A percentile compares a stretch with the other conserved stretches of the same genome.
Evolutionary conservation across 2,797 vertebrate species (phyloP).

Genomic region (Otolemur crassicaudatus): DNA sequence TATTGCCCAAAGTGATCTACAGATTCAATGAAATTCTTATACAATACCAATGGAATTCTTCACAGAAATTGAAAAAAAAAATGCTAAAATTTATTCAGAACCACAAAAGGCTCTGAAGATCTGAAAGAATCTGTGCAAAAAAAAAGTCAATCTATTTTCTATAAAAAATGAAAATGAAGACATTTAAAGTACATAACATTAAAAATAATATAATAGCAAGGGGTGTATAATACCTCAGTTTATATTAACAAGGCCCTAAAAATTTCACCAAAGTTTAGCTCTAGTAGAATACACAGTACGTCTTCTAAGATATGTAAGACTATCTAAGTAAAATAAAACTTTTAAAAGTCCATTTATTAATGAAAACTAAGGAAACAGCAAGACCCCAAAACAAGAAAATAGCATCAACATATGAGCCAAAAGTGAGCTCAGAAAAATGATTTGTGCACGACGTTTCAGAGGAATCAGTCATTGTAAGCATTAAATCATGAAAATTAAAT

Average conservation of each 20-base stretch:
- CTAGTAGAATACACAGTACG: not conserved
- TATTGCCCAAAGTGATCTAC: not conserved
- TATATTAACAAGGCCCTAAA: not conserved
- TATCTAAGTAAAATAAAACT: not conserved
- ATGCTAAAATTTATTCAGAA: not conserved
- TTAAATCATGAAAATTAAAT: too few species aligned
- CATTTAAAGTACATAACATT: not conserved
- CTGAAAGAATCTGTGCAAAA: not conserved
- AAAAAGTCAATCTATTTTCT: not conserved
- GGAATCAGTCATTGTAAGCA: not conserved
- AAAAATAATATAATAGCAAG: not conserved
- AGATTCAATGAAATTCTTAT: not conserved
- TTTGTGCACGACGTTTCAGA: not conserved
- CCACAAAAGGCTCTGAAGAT: not conserved
- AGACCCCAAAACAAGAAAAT: not conserved
- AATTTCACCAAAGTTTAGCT: not conserved
- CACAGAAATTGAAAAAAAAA: not conserved
- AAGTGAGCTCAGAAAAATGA: not conserved
- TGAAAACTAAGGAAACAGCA: not conserved
- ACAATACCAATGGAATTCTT: not conserved
- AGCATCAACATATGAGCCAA: not conserved
- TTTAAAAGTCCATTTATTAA: not conserved
- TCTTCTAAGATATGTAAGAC: not conserved
- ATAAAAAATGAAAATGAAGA: constrained; percentile 32
- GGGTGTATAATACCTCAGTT: not conserved